phyloP scores from a whole-genome alignment of 2,888 invertebrate genomes.

The Eurois occulta region DNA sequence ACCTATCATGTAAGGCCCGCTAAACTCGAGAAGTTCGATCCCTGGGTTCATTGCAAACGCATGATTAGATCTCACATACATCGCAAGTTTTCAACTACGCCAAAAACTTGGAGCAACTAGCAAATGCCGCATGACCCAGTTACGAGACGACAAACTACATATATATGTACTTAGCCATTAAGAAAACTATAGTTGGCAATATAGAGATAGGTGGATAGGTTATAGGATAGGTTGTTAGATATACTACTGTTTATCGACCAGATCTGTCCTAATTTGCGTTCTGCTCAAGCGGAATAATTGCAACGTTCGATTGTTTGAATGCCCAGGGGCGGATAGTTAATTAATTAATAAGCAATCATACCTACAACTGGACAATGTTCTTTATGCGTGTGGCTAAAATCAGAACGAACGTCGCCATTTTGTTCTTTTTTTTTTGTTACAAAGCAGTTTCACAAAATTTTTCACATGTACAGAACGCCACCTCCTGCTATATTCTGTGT shows the following conservation, averaged over 20 bases:
- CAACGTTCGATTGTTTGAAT: not conserved
- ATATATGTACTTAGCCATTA: constrained; percentile 48
- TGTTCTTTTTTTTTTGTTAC: not conserved
- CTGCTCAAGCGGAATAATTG: constrained; percentile 19
- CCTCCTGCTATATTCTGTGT: too few relatives aligned
- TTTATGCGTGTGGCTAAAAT: not conserved
- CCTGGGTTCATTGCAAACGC: constrained; percentile 36
- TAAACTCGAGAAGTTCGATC: constrained; percentile 49
- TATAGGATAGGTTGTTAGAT: too few relatives aligned
- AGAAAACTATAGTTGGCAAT: constrained; percentile 37
- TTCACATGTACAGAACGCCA: too few relatives aligned
- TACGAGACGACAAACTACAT: constrained; percentile 40
- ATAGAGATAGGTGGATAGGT: not conserved
- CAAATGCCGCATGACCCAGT: constrained; percentile 55
- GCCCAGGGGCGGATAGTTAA: too few relatives aligned
- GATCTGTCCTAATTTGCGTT: constrained; percentile 38
- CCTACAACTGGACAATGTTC: not conserved
- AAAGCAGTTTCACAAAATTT: not conserved
- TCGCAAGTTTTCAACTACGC: constrained; percentile 52
- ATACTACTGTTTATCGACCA: constrained; percentile 34
- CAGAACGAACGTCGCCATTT: not conserved
- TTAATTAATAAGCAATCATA: not conserved
- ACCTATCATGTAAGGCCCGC: constrained; percentile 35
- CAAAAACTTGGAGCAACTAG: constrained; percentile 54
- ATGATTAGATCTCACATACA: constrained; percentile 56